Conservation (phyloP, 2,113 vertebrate genomes). For the Calidris pygmaea region DNA sequence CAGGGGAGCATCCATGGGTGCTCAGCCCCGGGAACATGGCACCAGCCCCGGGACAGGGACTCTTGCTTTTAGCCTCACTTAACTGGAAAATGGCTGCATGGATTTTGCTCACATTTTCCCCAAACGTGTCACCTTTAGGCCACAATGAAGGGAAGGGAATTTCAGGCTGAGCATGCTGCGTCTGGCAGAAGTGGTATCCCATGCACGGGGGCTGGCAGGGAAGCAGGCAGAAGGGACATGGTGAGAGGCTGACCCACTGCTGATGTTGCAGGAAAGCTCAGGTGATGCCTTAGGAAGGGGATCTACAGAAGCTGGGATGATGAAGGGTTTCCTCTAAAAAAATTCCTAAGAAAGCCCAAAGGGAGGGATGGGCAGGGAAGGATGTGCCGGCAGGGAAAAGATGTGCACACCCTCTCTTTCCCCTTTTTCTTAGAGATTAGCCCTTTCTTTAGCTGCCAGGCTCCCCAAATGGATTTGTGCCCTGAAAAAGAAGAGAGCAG, state of each 20-base stretch:
- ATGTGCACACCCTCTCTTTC: not conserved
- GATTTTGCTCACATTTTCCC: not conserved
- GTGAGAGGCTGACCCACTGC: not conserved
- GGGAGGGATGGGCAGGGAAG: not conserved
- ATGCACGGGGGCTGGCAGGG: not conserved
- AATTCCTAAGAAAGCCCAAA: not conserved
- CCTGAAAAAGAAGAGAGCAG: not conserved
- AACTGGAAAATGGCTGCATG: not conserved
- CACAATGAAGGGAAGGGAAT: not conserved
- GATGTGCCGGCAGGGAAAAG: not conserved
- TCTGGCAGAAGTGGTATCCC: not conserved
- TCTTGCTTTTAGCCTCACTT: not conserved
- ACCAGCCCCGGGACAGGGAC: accelerated
- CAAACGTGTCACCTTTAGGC: not conserved
- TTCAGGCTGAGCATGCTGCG: accelerated
- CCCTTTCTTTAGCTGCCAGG: not conserved
- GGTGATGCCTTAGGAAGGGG: not conserved
- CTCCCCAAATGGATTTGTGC: not conserved
- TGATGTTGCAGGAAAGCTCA: not conserved
- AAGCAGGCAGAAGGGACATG: accelerated
- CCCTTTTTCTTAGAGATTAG: not conserved
- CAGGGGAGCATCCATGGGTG: not conserved
- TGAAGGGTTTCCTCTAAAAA: not conserved
- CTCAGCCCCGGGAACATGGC: accelerated
- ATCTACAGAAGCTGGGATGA: not conserved